Evolutionary conservation across 2,888 invertebrate species (phyloP), one percentile per base, ranked within the genome.

Genomic region (Horisme vitalbata): DNA sequence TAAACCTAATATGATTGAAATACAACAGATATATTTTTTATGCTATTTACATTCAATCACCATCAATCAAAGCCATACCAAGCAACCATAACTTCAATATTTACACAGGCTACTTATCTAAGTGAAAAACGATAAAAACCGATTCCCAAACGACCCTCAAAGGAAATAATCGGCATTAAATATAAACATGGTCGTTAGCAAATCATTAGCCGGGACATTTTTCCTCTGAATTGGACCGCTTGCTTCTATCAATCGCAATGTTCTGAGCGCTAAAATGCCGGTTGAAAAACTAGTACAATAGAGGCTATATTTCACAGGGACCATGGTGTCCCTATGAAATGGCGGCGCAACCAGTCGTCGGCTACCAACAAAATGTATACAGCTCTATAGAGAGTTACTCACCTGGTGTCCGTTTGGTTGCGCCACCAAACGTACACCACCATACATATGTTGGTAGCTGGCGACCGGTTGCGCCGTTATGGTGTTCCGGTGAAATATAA

Each of bases 121-220:
- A 57, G 20, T 35, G 32, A 63, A 59, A 27, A 34, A 59, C 55
- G 52, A 45, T 54, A 56, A 59, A 50, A 50, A 64, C 59, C 64
- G 63, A 76, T 63, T 68, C 79, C 75, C 55, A 63, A 68, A 71
- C 58, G 65, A 63, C 75, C 73, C 73, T 86, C 86, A 88, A 89
- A 88, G 82, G 80, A 87, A 88, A 84, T 87, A 87, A 87, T 87
- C 88, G 87, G 85, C 86, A 84, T 89, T 84, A 83, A 86, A 88
- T 79, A 87, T 79, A 87, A 87, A 88, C 80, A 86, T 83, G 72
- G 72, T 87, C 88, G 88, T 90, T 88, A 87, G 86, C 86, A 88
- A 87, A 89, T 89, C 89, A 87, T 88, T 88, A 90, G 87, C 84
- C 76, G 65, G 57, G 66, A 78, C 71, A 74, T 80, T 83, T 68